These are phyloP conservation scores for Drusus annulatus DNA, from an alignment of 1,140 invertebrate genomes.

Conservation along the genomic window DNA sequence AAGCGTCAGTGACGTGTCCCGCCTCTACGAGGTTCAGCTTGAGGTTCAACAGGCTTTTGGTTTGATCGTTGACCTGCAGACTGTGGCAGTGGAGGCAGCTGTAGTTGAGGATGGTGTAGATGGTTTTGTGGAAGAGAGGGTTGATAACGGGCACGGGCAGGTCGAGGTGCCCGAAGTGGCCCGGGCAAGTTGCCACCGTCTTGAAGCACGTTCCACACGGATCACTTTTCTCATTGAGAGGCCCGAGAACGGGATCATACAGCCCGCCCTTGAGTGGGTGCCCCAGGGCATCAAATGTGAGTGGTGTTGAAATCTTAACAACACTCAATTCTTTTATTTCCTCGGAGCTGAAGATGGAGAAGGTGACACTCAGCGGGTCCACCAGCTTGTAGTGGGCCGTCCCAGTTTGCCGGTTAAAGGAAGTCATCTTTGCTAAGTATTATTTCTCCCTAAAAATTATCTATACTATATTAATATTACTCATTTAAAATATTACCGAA, in stretches of 20 bases:
- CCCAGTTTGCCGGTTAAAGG: constrained; percentile 7
- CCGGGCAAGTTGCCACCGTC: constrained; percentile 81
- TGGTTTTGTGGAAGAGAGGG: constrained; percentile 87
- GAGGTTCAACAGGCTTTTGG: constrained; percentile 78
- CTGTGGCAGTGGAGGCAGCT: constrained; percentile 81
- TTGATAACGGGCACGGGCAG: constrained; percentile 94
- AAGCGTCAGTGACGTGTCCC: constrained; percentile 82
- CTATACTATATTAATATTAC: too few species aligned
- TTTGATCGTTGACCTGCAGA: constrained; percentile 79
- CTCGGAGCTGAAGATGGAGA: constrained; percentile 82
- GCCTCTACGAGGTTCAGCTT: constrained; percentile 84
- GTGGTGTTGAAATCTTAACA: constrained; percentile 85
- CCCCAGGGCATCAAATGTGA: constrained; percentile 89
- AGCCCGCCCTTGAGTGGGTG: constrained; percentile 88
- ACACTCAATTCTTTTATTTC: constrained; percentile 93
- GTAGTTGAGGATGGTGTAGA: constrained; percentile 79
- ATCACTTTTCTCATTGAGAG: constrained; percentile 75
- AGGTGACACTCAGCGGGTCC: constrained; percentile 73
- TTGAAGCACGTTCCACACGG: constrained; percentile 88
- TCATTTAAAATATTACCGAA: too few species aligned
- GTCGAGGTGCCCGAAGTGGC: constrained; percentile 96
- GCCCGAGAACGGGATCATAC: constrained; percentile 87
- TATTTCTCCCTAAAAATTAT: not conserved
- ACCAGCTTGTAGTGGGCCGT: constrained; percentile 60
- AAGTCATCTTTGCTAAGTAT: constrained; percentile 12